Evolutionary conservation across 2,113 vertebrate species (phyloP).

Genomic region (Sturnus vulgaris): DNA sequence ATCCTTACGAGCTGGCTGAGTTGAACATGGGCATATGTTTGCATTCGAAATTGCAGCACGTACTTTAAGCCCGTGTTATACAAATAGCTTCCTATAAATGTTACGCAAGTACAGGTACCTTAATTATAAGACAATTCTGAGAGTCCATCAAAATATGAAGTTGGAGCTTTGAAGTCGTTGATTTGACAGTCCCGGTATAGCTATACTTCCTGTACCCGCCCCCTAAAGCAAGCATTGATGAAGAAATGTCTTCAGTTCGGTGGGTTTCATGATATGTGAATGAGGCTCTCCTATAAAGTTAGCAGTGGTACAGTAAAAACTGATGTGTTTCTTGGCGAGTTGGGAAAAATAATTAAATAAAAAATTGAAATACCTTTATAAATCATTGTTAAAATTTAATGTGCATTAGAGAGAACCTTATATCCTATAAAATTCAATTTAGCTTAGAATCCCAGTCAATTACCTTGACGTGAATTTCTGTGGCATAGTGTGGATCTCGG

Average conservation of each 20-base stretch:
- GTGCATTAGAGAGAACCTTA: not conserved
- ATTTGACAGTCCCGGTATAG: conserved; percentile 13
- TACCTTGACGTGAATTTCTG: not conserved
- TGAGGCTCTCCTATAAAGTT: conserved; percentile 23
- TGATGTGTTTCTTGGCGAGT: conserved; percentile 4
- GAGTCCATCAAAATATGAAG: conserved; percentile 7
- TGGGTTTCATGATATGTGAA: not conserved
- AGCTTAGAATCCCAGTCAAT: conserved; percentile 1
- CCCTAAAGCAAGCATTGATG: not conserved
- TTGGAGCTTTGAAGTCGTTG: not conserved
- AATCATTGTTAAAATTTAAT: conserved; percentile 18
- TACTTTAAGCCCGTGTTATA: not conserved
- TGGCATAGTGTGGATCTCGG: not conserved
- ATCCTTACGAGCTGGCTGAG: not conserved
- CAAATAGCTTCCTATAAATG: not conserved
- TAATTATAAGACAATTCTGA: not conserved
- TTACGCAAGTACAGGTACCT: not conserved
- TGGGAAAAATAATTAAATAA: not conserved
- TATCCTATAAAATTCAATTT: conserved; percentile 37
- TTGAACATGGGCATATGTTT: not conserved
- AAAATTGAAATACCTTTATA: not conserved
- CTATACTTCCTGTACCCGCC: conserved; percentile 52
- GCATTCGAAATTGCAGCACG: not conserved
- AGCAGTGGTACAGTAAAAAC: conserved; percentile 21
- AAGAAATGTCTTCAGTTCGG: conserved; percentile 2